Conservation (phyloP, 2,113 vertebrate genomes). For the Halichoeres trimaculatus region DNA sequence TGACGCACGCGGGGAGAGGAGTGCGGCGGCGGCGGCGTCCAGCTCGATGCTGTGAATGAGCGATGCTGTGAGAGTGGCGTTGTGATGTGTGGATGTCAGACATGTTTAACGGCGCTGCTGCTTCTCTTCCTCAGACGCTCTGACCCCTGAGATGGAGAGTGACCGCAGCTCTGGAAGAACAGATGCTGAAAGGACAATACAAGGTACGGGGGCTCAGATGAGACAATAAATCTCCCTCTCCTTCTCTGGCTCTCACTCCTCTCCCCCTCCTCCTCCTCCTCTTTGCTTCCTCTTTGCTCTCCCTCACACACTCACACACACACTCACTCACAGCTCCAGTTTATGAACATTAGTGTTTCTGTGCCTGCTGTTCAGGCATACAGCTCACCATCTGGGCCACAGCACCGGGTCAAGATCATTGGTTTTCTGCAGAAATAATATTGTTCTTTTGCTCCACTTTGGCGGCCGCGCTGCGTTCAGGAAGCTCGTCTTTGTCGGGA, state of each 20-base stretch:
- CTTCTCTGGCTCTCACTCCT: constrained; percentile 70
- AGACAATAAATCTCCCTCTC: constrained; percentile 94
- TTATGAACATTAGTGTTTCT: constrained; percentile 94
- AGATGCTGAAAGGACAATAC: constrained; percentile 99
- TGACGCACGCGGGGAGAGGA: no score
- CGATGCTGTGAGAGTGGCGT: constrained; percentile 68
- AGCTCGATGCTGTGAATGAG: constrained; percentile 73
- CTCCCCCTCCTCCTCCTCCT: not conserved
- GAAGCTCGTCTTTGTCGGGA: constrained; percentile 21
- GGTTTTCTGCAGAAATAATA: constrained; percentile 84
- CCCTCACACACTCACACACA: constrained; percentile 27
- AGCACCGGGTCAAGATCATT: constrained; percentile 97
- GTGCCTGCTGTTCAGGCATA: constrained; percentile 96
- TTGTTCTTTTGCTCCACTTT: constrained; percentile 70
- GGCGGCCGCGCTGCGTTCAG: constrained; percentile 34
- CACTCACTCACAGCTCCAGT: constrained; percentile 61
- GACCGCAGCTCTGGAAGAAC: constrained; percentile 99
- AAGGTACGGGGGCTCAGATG: constrained; percentile 98
- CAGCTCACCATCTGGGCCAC: constrained; percentile 98
- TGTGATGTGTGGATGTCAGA: constrained; percentile 79
- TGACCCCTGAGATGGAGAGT: constrained; percentile 99
- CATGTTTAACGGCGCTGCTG: constrained; percentile 87
- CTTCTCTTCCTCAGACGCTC: constrained; percentile 95
- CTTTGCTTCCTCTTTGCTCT: not conserved
- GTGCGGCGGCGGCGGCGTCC: no score